Base-by-base conservation (phyloP, 1,140 invertebrate species). In the Branchinecta lindahli region DNA sequence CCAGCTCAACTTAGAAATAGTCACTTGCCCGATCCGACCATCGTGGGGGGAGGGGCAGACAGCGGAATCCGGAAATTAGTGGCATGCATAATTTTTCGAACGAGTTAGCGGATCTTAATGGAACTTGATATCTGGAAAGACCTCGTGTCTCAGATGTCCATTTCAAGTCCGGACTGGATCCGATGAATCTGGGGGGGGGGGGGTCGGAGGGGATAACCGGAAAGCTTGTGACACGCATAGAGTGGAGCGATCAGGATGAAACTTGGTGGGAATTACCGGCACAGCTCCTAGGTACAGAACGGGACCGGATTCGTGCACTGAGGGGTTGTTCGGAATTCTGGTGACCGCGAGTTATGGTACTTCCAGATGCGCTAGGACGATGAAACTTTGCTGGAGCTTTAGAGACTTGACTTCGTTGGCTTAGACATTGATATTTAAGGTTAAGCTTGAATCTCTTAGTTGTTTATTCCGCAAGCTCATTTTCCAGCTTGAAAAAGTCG, bases 81-180 rank as follows among this genome's bases (percentile, higher is more conserved):
- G 47, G 47, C 47, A 52, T 52, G 9, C n/a, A 9, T 52, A 52
- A 52, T n/a, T 52, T n/a, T 52, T 9, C 47, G 47, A 52, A 52
- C 47, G 47, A n/a, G 47, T 52, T 52, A 52, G 9, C 47, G n/a
- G 47, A 52, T 52, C 47, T 52, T 52, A 52, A 52, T 52, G 47
- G n/a, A 52, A 52, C n/a, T 52, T 52, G 47, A 52, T 52, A 52
- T 52, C n/a, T 52, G n/a, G 47, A 52, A 52, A n/a, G 47, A 52
- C 9, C 47, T 52, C 9, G n/a, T 52, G 47, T 52, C 47, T 52
- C 47, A 52, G 47, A 52, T 9, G 9, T 52, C 47, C n/a, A 52
- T 52, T 52, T 52, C n/a, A 52, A 52, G n/a, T 52, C 47, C 47
- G 9, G 47, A 52, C 47, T n/a, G n/a, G 47, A 52, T 52, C 47